Base-by-base conservation (phyloP, 2,888 invertebrate species). In the Archips crataeganus region DNA sequence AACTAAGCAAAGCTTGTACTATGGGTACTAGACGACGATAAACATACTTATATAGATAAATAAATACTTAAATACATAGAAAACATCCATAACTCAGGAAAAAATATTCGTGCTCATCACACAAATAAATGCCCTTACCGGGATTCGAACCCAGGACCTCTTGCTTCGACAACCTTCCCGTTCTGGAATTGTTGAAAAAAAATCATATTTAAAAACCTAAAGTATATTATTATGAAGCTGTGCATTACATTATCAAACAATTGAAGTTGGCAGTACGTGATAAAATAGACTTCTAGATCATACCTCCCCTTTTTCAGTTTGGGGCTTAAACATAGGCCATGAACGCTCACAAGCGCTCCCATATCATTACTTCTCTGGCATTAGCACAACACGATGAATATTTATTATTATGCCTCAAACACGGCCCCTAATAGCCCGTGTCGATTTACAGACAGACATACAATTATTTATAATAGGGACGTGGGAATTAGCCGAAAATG, bases 381-480 rank as follows among this genome's bases (percentile, higher is more conserved):
- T 85, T 85, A 85, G 82, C 81, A 84, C 82, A 84, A 81, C 80
- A 79, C 83, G 85, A 89, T 89, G 90, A 89, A 89, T 88, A 90
- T 89, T 87, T 88, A 87, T 87, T 83, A 85, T 83, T 77, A 82
- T 82, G 78, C 77, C 82, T 79, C 71, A 77, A 78, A 79, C 80
- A 81, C 77, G 81, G 76, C 81, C 84, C 80, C 85, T 90, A 89
- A 90, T 88, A 90, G 87, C 82, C 82, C 87, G 85, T 84, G 83
- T 84, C 83, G 82, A 78, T 82, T 79, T 77, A 80, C 78, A 79
- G 79, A 81, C 80, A 77, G 60, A 64, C 66, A 72, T 76, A 75
- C 68, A 74, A 75, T 77, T 71, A 76, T 76, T 71, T 69, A 49
- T 76, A 73, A 42, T 71, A 71, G 67, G 57, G 73, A 70, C 67